Evolutionary conservation across 2,797 vertebrate genomes (phyloP).

Genomic region (Trachurus trachurus): DNA sequence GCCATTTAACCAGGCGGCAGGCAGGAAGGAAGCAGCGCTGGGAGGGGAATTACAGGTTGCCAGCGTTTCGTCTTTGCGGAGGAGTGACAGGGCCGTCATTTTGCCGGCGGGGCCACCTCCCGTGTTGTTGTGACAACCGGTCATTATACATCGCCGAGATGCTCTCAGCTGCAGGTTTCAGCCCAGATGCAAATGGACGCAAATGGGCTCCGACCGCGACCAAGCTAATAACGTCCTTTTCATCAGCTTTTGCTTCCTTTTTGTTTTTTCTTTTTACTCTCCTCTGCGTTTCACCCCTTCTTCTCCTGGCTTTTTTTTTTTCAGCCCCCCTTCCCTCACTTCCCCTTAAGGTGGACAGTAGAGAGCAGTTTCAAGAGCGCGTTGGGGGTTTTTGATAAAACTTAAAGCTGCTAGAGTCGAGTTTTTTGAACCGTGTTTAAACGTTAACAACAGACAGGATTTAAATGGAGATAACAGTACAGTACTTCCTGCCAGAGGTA

Average conservation of each 20-base stretch:
- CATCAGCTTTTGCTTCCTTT: slow-evolving; percentile 75
- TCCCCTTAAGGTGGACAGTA: slow-evolving; percentile 90
- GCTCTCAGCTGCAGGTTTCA: slow-evolving; percentile 98
- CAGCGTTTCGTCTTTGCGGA: slow-evolving; percentile 90
- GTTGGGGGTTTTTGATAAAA: slow-evolving; percentile 30
- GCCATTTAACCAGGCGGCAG: slow-evolving; percentile 97
- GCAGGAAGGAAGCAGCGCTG: slow-evolving; percentile 91
- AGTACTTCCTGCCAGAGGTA: not conserved
- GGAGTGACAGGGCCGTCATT: slow-evolving; percentile 99
- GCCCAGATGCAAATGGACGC: slow-evolving; percentile 97
- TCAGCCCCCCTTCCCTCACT: not conserved
- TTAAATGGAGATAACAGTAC: not conserved
- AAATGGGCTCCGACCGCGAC: slow-evolving; percentile 98
- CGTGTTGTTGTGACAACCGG: slow-evolving; percentile 99
- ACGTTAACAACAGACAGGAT: not conserved
- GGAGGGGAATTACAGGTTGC: slow-evolving; percentile 98
- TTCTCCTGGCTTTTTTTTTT: not conserved
- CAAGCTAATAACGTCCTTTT: slow-evolving; percentile 93
- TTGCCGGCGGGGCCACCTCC: slow-evolving; percentile 96
- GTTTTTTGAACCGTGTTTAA: not conserved
- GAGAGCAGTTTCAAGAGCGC: slow-evolving; percentile 28
- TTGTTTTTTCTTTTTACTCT: slow-evolving; percentile 64
- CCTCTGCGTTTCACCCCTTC: slow-evolving; percentile 33
- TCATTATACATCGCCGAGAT: slow-evolving; percentile 97
- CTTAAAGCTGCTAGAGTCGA: not conserved